Evolutionary conservation across 2,888 invertebrate species (phyloP).

Genomic region (Parnassius smintheus): DNA sequence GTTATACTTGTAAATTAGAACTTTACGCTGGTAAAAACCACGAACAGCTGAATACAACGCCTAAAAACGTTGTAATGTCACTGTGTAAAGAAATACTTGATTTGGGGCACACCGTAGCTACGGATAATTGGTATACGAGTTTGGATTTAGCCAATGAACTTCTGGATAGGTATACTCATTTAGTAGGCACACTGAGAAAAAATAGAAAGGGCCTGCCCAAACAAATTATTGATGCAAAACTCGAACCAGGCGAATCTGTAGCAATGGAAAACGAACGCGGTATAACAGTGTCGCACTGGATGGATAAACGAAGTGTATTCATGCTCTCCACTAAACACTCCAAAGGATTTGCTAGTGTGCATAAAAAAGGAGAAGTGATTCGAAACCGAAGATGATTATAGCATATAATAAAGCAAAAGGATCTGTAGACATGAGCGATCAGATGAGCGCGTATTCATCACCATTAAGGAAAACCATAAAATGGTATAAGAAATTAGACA

Average conservation of each 20-base stretch:
- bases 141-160: too few species aligned
- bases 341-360: too few species aligned
- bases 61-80: too few species aligned
- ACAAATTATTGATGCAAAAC: conserved; percentile 20
- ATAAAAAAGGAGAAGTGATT: not conserved
- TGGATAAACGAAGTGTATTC: conserved; percentile 38
- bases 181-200: conserved; percentile 14
- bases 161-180: too few species aligned
- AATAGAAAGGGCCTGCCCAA: conserved; percentile 27
- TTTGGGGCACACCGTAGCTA: too few species aligned
- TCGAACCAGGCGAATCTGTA: conserved; percentile 21
- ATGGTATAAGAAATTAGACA: conserved; percentile 1
- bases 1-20: conserved; percentile 32
- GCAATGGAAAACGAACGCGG: conserved; percentile 27
- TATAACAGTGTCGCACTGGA: conserved; percentile 28
- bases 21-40: too few species aligned
- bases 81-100: too few species aligned
- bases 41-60: too few species aligned
- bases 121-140: too few species aligned
- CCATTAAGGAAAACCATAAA: conserved; percentile 15
- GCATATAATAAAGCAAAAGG: conserved; percentile 30
- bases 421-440: not conserved
- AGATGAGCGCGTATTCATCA: conserved; percentile 14
- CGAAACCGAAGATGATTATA: conserved; percentile 20
- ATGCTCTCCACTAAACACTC: conserved; percentile 32